These are phyloP conservation scores for Chydorus sphaericus DNA, from an alignment of 2,888 invertebrate genomes.

Conservation along the genomic window DNA sequence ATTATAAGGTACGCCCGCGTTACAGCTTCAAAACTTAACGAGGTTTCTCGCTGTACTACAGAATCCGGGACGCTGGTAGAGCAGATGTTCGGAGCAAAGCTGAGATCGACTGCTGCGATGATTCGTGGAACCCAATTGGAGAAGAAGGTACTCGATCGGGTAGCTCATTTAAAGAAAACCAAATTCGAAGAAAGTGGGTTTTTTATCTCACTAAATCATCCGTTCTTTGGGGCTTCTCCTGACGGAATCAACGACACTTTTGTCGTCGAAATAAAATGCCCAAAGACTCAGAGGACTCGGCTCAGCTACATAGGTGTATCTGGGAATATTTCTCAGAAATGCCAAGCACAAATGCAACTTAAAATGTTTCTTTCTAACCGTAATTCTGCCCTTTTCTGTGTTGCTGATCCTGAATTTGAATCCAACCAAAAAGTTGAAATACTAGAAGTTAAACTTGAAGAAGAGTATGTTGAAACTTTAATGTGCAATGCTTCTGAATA, in stretches of 20 bases:
- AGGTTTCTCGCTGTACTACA: background rate
- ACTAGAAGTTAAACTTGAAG: too few species aligned
- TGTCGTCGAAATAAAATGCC: background rate
- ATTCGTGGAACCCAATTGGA: background rate
- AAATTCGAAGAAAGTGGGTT: background rate
- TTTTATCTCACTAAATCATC: background rate
- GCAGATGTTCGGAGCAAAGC: background rate
- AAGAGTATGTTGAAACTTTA: too few species aligned
- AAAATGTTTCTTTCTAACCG: too few species aligned
- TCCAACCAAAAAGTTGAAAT: too few species aligned
- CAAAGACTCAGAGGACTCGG: too few species aligned
- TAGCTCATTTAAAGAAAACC: background rate
- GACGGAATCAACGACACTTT: background rate
- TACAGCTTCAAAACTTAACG: background rate
- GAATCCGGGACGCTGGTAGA: background rate
- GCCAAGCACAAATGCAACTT: too few species aligned
- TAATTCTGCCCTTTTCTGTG: too few species aligned
- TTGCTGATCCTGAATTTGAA: too few species aligned
- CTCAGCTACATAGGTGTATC: too few species aligned
- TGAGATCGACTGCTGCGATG: background rate
- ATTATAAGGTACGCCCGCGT: background rate
- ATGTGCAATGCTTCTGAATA: too few species aligned
- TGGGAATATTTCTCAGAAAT: too few species aligned
- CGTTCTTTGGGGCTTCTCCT: constrained; percentile 5
- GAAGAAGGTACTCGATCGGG: background rate